A percentile compares a stretch with the other conserved stretches of the same genome.
phyloP scores from a whole-genome alignment of 2,797 vertebrate genomes.

The Fistularia tabacaria region DNA sequence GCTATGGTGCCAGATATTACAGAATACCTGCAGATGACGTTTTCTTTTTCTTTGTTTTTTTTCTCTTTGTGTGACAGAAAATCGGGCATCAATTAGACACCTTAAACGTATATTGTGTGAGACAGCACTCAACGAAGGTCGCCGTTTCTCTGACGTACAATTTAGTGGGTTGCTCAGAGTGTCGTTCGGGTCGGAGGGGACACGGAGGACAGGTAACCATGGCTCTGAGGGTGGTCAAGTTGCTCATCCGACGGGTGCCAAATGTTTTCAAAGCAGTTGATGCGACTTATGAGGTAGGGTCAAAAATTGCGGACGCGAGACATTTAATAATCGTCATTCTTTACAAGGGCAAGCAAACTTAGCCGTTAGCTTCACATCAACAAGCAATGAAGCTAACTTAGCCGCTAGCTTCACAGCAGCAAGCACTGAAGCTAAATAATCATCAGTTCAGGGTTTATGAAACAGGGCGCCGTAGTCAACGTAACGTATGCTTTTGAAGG shows the following conservation, averaged over 20 bases:
- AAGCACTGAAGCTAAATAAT: background rate
- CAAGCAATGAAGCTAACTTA: too few relatives aligned
- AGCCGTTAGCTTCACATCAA: slow-evolving; percentile 14
- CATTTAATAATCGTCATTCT: accelerated
- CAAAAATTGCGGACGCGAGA: accelerated
- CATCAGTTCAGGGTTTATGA: too few relatives aligned
- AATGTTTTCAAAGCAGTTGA: slow-evolving; percentile 24
- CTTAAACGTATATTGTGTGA: background rate
- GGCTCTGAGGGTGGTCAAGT: slow-evolving; percentile 60
- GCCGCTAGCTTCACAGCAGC: slow-evolving; percentile 10
- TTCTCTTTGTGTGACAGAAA: too few relatives aligned
- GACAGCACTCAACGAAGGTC: slow-evolving; percentile 1
- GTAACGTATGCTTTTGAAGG: too few relatives aligned
- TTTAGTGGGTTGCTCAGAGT: slow-evolving; percentile 9
- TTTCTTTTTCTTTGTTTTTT: too few relatives aligned
- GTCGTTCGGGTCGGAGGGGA: slow-evolving; percentile 11
- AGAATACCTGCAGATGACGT: too few relatives aligned
- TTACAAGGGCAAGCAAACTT: slow-evolving; percentile 53
- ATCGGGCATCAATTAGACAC: slow-evolving; percentile 19
- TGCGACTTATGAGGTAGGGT: slow-evolving; percentile 53
- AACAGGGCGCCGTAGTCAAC: too few relatives aligned
- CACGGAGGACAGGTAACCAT: slow-evolving; percentile 52
- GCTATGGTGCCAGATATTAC: too few relatives aligned
- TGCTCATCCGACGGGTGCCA: slow-evolving; percentile 51
- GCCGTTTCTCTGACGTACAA: slow-evolving; percentile 31